Evolutionary conservation across 2,797 vertebrate species (phyloP).

Genomic region (Propithecus perrieri): DNA sequence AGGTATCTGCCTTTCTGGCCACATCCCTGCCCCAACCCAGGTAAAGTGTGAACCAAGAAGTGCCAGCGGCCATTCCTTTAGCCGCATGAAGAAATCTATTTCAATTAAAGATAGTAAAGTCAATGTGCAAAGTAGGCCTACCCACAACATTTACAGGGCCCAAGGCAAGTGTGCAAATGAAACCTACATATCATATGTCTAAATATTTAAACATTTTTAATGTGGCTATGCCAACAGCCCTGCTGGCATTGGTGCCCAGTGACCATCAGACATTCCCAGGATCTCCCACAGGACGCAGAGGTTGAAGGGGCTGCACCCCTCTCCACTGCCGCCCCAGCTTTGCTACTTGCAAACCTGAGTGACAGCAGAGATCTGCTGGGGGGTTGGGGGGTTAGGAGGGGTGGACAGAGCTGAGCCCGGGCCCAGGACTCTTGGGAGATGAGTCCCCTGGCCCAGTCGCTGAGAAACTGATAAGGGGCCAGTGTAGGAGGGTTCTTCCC

Average conservation of each 20-base stretch:
- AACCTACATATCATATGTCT: rapidly evolving
- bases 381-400: too few relatives aligned
- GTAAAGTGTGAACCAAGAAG: background rate
- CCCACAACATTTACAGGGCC: background rate
- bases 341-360: rapidly evolving
- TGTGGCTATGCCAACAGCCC: background rate
- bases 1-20: background rate
- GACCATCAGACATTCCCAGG: too few relatives aligned
- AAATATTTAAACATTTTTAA: background rate
- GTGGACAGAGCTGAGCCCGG: background rate
- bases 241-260: background rate
- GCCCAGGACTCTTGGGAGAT: background rate
- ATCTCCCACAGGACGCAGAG: background rate
- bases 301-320: background rate
- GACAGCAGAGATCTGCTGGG: background rate
- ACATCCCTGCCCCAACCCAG: background rate
- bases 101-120: background rate
- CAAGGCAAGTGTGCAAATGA: too few relatives aligned
- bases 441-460: too few relatives aligned
- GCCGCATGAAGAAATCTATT: background rate
- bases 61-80: background rate
- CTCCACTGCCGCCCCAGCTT: background rate
- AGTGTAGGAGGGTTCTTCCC: background rate
- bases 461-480: background rate
- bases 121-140: background rate